Evolutionary conservation across 1,140 invertebrate genomes (phyloP), one percentile per base, ranked within the genome.

Genomic region (Halictus rubicundus): DNA sequence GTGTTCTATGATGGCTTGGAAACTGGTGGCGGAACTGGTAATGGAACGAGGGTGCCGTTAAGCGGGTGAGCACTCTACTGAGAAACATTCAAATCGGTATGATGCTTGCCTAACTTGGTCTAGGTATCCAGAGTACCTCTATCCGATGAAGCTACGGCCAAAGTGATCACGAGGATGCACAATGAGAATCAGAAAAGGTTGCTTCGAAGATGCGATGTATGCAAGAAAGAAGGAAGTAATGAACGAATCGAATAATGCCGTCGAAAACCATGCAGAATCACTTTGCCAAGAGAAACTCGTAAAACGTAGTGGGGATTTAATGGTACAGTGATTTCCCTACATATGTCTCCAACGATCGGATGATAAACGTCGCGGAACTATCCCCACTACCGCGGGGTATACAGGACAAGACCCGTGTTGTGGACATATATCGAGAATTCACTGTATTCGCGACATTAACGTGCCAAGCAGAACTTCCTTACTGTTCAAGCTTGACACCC

Each of bases 31-130:
- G 21, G 16, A 64, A 12, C 61, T 72, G 23, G 12, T 23, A 52
- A n/a, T 3, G 16, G 46, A 57, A 65, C 59, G 65, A 4, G 46
- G 23, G 25, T 59, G 21, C 27, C 59, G 23, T 12, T 37, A 78
- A 79, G 69, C 52, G 14, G 60, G 19, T 39, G 49, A 49, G n/a
- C 49, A 68, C 1, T 66, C 46, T 27, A 52, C 59, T 27, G 49
- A 68, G n/a, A 78, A 21, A 66, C 60, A 59, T 79, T 64, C 19
- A 32, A 46, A 65, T 21, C 14, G 12, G 42, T 19, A 54, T 21
- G 19, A 57, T n/a, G 25, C 25, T 25, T 32, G 21, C 21, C 46
- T 32, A 42, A 25, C 10, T 46, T 19, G 9, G 23, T 9, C 21
- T 42, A 57, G 16, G 9, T 77, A 69, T 76, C 39, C 14, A 12